A percentile compares a stretch with the other conserved stretches of the same genome.
Evolutionary conservation across 2,113 vertebrate species (phyloP).

Genomic region (Scophthalmus maximus): DNA sequence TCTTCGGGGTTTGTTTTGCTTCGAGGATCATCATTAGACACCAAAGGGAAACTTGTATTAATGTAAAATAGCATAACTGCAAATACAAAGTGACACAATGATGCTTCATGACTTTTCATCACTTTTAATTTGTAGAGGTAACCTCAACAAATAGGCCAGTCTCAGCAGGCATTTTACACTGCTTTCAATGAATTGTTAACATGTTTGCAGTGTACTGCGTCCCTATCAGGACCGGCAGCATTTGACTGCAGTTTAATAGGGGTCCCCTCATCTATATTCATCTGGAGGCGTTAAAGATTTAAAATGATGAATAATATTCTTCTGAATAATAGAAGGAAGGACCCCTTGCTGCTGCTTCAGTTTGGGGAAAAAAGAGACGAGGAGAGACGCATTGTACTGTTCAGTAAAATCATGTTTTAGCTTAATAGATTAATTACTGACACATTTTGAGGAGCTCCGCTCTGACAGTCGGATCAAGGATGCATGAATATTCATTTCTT

Average conservation of each 20-base stretch:
- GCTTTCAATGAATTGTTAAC: conserved; percentile 19
- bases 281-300: conserved; percentile 73
- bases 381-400: conserved; percentile 53
- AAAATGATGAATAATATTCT: conserved; percentile 72
- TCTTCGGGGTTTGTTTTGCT: no score
- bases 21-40: background rate
- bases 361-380: conserved; percentile 21
- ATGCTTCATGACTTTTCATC: no score
- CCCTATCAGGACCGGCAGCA: conserved; percentile 19
- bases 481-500: conserved; percentile 62
- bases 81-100: background rate
- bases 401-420: conserved; percentile 65
- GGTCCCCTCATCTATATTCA: conserved; percentile 72
- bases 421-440: conserved; percentile 70
- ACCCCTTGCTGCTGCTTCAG: conserved; percentile 24
- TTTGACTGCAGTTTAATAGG: conserved; percentile 49
- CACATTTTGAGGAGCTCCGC: conserved; percentile 62
- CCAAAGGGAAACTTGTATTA: background rate
- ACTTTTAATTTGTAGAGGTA: background rate
- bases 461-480: conserved; percentile 24
- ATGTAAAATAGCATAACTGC: no score
- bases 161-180: background rate
- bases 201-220: conserved; percentile 33
- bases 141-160: conserved; percentile 8
- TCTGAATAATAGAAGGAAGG: conserved; percentile 58